Percentiles rank a stretch among this genome's conserved stretches.
Evolutionary conservation across 1,140 invertebrate genomes (phyloP).

Genomic region (Mactra quadrangularis): DNA sequence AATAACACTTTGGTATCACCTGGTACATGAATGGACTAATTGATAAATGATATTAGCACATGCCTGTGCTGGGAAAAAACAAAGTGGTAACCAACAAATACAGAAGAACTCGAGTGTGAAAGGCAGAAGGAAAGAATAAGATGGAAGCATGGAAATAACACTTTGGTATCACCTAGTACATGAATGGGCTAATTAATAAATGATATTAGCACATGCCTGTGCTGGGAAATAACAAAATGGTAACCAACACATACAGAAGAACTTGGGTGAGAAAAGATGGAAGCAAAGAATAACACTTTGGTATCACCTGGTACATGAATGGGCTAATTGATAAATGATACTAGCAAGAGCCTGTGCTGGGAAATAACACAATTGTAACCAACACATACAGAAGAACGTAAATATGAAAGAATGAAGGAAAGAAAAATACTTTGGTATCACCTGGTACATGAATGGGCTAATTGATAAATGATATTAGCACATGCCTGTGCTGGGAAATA

Average conservation of each 20-base stretch:
- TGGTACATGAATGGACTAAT: too few species aligned
- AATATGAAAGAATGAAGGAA: too few species aligned
- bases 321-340: neutral
- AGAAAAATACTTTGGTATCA: too few species aligned
- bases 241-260: neutral
- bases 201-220: constrained; percentile 26
- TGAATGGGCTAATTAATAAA: neutral
- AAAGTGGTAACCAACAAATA: too few species aligned
- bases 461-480: constrained; percentile 1
- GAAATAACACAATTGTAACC: constrained; percentile 6
- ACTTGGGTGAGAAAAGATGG: too few species aligned
- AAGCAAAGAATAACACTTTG: neutral
- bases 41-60: too few species aligned
- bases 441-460: constrained; percentile 21
- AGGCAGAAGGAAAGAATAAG: too few species aligned
- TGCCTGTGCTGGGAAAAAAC: too few species aligned
- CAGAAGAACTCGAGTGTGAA: too few species aligned
- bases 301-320: neutral
- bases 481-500: constrained; percentile 46
- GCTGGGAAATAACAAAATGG: neutral
- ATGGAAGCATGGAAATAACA: too few species aligned
- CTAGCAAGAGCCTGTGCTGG: constrained; percentile 16
- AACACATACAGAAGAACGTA: too few species aligned
- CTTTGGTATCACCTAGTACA: neutral
- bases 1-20: too few species aligned